Base-by-base conservation (phyloP, 1,140 invertebrate species). In the Akabosia matsudoensis region DNA sequence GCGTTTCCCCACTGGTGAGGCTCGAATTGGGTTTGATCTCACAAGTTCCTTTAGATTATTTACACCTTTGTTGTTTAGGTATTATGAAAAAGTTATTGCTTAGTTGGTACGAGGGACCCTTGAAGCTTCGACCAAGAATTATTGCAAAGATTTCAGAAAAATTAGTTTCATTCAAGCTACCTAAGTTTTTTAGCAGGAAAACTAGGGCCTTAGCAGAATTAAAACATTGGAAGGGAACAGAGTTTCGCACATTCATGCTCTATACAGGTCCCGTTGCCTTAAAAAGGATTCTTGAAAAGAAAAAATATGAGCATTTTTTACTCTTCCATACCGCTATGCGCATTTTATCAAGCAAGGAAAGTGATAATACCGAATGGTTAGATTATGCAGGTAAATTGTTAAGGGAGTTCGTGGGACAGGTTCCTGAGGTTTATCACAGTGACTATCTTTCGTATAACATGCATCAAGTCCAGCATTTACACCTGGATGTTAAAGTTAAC, bases 191-290 rank as follows among this genome's bases (percentile, higher is more conserved):
- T 84, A 64, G 72, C 56, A 77, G 85, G 75, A 85, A 85, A 76
- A 84, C 85, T 10, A 79, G 85, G 70, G 51, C 75, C 37, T 75
- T 87, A 1, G 45, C 73, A 24, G 84, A 87, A 70, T 28, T 85
- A 51, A 79, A 83, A 7, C 72, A 82, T 31, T 88, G 84, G 85
- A 88, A 87, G 80, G 86, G 84, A 1, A 87, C 86, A 34, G 86
- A 87, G 79, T 85, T 86, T 79, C 74, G 86, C 30, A 78, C 83
- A 72, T 86, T 87, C 80, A 72, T 87, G 30, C 77, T 87, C 1
- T 88, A 88, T 80, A 84, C 82, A 22, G 86, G 86, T 13, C 81
- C 54, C 4, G 16, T 61, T 61, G 82, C 83, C 61, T 80, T 87
- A 33, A 82, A 80, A 74, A 73, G 79, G 28, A 79, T 82, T 74